Evolutionary conservation across 2,888 invertebrate species (phyloP).

Genomic region (Eristalis tenax): DNA sequence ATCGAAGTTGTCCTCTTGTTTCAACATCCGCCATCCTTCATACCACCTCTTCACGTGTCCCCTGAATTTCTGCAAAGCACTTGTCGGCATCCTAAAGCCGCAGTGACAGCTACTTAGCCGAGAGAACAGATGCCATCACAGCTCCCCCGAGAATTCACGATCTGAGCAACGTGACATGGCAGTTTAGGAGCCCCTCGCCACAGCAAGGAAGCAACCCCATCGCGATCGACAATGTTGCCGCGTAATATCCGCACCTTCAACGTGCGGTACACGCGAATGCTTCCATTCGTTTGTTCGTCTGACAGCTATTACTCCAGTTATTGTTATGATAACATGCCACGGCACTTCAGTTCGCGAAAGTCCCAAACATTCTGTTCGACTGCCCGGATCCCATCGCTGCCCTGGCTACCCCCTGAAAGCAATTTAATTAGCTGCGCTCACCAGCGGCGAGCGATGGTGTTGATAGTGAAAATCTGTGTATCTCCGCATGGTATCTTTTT

Average conservation of each 20-base stretch:
- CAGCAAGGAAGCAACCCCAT: not conserved
- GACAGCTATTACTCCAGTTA: not conserved
- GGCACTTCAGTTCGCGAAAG: not conserved
- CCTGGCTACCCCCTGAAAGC: slow-evolving; percentile 39
- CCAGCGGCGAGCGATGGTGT: slow-evolving; percentile 33
- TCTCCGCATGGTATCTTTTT: slow-evolving; percentile 34
- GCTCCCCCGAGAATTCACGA: not conserved
- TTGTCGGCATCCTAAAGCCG: not conserved
- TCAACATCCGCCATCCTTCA: not conserved
- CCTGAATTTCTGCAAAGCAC: not conserved
- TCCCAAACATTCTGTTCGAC: not conserved
- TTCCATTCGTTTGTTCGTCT: not conserved
- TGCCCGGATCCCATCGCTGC: not conserved
- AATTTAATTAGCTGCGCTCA: slow-evolving; percentile 59
- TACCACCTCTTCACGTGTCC: not conserved
- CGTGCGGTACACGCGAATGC: not conserved
- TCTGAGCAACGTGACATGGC: not conserved
- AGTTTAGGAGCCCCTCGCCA: not conserved
- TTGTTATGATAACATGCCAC: not conserved
- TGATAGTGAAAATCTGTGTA: slow-evolving; percentile 41
- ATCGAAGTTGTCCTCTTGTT: not conserved
- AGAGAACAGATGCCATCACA: not conserved
- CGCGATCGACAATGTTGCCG: not conserved
- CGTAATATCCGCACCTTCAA: not conserved
- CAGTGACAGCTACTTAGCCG: not conserved